Percentiles rank a stretch among this genome's conserved stretches.
These are phyloP conservation scores for Nibea coibor DNA, from an alignment of 2,113 vertebrate genomes.

Conservation along the genomic window DNA sequence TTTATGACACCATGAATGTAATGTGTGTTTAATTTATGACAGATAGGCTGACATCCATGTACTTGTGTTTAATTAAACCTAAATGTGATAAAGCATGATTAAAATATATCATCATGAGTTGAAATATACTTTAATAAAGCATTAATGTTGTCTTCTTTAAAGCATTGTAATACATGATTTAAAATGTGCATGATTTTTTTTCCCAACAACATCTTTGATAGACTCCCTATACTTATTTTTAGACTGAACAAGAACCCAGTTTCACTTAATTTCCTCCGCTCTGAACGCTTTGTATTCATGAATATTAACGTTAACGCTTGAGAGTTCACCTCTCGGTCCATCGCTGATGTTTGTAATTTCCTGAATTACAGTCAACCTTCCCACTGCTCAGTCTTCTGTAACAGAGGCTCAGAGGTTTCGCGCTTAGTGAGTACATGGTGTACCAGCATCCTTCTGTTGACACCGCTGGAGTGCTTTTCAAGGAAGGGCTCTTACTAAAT, in stretches of 20 bases:
- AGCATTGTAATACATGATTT: neutral
- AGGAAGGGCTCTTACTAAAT: slow-evolving; percentile 40
- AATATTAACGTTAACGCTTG: slow-evolving; percentile 53
- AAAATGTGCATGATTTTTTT: neutral
- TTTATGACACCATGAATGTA: neutral
- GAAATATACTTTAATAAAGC: neutral
- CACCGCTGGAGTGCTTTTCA: slow-evolving; percentile 23
- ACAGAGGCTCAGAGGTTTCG: slow-evolving; percentile 31
- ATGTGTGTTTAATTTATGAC: neutral
- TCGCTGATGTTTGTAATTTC: slow-evolving; percentile 56
- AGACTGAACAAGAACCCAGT: neutral
- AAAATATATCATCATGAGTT: neutral
- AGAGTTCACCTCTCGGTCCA: slow-evolving; percentile 13
- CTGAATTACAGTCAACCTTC: slow-evolving; percentile 67
- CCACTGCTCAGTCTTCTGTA: slow-evolving; percentile 24
- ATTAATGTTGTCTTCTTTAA: neutral
- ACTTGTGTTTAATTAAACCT: neutral
- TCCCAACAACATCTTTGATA: too few species aligned
- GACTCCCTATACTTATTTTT: neutral
- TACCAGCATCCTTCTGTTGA: slow-evolving; percentile 63
- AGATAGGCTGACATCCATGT: neutral
- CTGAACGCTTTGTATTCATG: slow-evolving; percentile 47
- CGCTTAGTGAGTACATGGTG: slow-evolving; percentile 57
- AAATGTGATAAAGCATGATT: neutral
- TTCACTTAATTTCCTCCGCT: neutral